A percentile compares a stretch with the other conserved stretches of the same genome.
Conservation (phyloP, 1,140 invertebrate genomes). For the Yoshiicerus persimilis region DNA sequence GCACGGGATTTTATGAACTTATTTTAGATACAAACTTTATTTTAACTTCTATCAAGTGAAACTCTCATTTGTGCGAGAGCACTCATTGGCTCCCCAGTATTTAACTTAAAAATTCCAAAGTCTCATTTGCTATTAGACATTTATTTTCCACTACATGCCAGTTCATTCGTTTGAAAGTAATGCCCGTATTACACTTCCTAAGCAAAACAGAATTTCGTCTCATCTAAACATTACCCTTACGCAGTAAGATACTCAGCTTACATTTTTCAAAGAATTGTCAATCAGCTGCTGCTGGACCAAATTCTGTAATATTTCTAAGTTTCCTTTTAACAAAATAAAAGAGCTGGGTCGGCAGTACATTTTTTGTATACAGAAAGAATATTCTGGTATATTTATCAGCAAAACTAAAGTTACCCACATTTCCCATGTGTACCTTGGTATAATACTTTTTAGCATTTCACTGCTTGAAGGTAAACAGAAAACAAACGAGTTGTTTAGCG, state of each 20-base stretch:
- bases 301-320: not conserved
- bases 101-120: not conserved
- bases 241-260: too few species aligned
- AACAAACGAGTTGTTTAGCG: too few species aligned
- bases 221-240: too few species aligned
- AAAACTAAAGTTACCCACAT: not conserved
- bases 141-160: not conserved
- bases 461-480: not conserved
- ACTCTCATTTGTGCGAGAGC: not conserved
- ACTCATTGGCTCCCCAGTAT: not conserved
- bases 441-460: not conserved
- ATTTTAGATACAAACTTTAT: not conserved
- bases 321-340: not conserved
- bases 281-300: not conserved
- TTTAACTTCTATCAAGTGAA: not conserved
- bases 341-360: not conserved
- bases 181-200: too few species aligned
- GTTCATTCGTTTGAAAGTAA: not conserved
- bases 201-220: too few species aligned
- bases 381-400: too few species aligned
- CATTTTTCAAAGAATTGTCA: not conserved
- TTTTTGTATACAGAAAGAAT: not conserved
- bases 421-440: not conserved
- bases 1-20: not conserved
- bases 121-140: not conserved